Evolutionary conservation across 1,140 invertebrate species (phyloP).

Genomic region (Polyergus mexicanus): DNA sequence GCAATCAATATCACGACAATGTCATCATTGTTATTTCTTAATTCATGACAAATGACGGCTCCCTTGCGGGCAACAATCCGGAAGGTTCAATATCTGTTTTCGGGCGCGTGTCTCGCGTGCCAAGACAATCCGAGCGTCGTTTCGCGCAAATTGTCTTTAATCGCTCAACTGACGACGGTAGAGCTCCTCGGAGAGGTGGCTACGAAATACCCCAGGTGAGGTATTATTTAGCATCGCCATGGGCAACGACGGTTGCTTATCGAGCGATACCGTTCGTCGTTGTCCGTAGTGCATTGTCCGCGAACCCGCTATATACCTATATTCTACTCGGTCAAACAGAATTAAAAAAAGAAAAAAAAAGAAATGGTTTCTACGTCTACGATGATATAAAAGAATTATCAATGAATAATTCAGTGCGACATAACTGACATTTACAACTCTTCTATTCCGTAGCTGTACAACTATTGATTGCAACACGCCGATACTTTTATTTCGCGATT

Average conservation of each 20-base stretch:
- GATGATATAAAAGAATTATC: not conserved
- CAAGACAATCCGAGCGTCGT: slow-evolving; percentile 33
- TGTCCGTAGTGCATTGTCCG: slow-evolving; percentile 34
- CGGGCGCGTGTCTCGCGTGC: slow-evolving; percentile 56
- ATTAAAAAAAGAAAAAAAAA: not conserved
- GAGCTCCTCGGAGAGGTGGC: slow-evolving; percentile 73
- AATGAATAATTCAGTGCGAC: slow-evolving; percentile 15
- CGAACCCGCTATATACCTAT: not conserved
- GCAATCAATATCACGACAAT: not conserved
- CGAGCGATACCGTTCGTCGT: slow-evolving; percentile 72
- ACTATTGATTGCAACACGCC: slow-evolving; percentile 8
- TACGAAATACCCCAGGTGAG: slow-evolving; percentile 54
- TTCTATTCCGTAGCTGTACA: not conserved
- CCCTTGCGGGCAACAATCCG: slow-evolving; percentile 20
- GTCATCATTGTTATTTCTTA: slow-evolving; percentile 14
- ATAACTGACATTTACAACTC: slow-evolving; percentile 1
- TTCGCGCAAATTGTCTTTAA: slow-evolving; percentile 59
- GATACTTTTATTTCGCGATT: slow-evolving; percentile 14
- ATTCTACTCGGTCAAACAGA: not conserved
- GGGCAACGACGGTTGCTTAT: slow-evolving; percentile 78
- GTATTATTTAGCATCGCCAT: slow-evolving; percentile 80
- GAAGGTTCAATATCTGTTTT: slow-evolving; percentile 52
- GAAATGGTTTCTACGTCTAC: not conserved
- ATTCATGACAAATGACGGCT: not conserved
- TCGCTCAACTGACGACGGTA: slow-evolving; percentile 65